Evolutionary conservation across 2,113 vertebrate genomes (phyloP).

Genomic region (Gavialis gangeticus): DNA sequence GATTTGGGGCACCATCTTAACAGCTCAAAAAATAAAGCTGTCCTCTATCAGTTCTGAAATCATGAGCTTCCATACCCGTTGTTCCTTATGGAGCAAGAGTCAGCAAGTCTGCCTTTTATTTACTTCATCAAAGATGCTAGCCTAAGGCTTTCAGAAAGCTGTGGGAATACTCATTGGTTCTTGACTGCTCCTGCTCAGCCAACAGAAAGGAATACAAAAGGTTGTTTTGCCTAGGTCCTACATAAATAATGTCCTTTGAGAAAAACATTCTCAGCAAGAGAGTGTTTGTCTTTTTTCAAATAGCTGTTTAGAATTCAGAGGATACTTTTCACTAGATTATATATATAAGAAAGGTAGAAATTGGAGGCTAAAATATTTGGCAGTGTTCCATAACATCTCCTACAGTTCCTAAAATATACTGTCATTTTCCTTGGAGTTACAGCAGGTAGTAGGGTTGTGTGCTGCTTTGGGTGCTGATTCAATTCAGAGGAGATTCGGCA

Average conservation of each 20-base stretch:
- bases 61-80: not conserved
- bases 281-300: slow-evolving; percentile 11
- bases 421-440: not conserved
- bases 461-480: too few relatives aligned
- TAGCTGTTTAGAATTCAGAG: slow-evolving; percentile 22
- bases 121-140: not conserved
- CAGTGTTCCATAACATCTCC: not conserved
- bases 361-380: slow-evolving; percentile 17
- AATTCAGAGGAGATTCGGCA: too few relatives aligned
- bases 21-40: not conserved
- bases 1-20: not conserved
- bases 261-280: not conserved
- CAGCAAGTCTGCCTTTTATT: not conserved
- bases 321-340: not conserved
- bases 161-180: not conserved
- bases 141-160: not conserved
- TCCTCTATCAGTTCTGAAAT: not conserved
- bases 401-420: not conserved
- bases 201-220: not conserved
- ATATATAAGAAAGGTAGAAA: slow-evolving; percentile 19
- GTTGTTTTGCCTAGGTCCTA: not conserved
- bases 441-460: not conserved
- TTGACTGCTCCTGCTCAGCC: not conserved
- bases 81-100: not conserved
- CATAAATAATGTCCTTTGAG: not conserved